A percentile compares a stretch with the other conserved stretches of the same genome.
Evolutionary conservation across 1,140 invertebrate genomes (phyloP).

Genomic region (Calliopsis andreniformis): DNA sequence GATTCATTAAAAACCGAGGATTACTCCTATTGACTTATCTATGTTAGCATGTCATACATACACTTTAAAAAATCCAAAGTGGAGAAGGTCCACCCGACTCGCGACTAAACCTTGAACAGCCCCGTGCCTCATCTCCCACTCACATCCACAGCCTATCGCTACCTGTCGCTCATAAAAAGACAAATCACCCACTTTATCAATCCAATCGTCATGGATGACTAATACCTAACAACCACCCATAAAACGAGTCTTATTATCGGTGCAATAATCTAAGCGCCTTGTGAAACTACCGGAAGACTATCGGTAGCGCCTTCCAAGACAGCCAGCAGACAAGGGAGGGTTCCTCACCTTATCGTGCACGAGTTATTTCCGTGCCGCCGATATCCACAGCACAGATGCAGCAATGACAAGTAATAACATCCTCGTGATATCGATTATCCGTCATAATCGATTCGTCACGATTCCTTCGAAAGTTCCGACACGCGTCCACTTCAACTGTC

Average conservation of each 20-base stretch:
- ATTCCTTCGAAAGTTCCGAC: not conserved
- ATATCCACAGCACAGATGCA: conserved; percentile 1
- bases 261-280: not conserved
- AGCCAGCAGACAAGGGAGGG: not conserved
- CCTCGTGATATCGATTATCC: not conserved
- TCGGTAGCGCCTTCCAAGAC: not conserved
- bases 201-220: no score
- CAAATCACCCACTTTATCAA: no score
- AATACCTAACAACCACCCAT: no score
- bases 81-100: no score
- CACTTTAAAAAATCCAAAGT: no score
- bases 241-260: not conserved
- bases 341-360: not conserved
- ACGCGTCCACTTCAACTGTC: not conserved
- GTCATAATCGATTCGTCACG: not conserved
- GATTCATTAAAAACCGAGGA: no score
- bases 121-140: no score
- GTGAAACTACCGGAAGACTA: not conserved
- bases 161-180: no score
- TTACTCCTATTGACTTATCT: not conserved
- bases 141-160: no score
- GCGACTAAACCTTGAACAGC: no score
- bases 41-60: not conserved
- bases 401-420: not conserved
- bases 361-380: not conserved